These are phyloP conservation scores for Cheilosia vulpina DNA, from an alignment of 2,888 invertebrate genomes.

Conservation along the genomic window DNA sequence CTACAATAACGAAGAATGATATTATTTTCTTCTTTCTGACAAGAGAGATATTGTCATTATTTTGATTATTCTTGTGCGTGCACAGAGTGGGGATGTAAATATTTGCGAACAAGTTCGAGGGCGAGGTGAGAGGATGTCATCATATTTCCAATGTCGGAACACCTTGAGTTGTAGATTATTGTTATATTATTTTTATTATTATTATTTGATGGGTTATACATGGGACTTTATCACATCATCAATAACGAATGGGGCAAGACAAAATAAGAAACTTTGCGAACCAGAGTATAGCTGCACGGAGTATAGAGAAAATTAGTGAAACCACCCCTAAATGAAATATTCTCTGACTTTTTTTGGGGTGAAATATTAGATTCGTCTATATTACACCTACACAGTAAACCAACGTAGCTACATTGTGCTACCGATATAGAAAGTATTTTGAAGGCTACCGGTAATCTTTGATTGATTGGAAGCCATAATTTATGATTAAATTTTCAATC, in stretches of 20 bases:
- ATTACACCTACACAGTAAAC: constrained; percentile 18
- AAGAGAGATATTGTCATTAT: constrained; percentile 58
- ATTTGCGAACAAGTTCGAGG: constrained; percentile 27
- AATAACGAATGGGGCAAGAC: constrained; percentile 42
- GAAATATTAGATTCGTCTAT: constrained; percentile 41
- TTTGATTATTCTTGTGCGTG: constrained; percentile 69
- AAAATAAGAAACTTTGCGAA: constrained; percentile 18
- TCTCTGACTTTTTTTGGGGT: constrained; percentile 9
- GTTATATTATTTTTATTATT: constrained; percentile 64
- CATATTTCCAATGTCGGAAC: constrained; percentile 54
- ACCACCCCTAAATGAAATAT: constrained; percentile 46
- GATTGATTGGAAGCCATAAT: constrained; percentile 72
- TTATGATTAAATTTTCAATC: constrained; percentile 67
- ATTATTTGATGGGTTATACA: constrained; percentile 50
- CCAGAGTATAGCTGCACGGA: constrained; percentile 11
- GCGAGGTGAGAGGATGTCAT: constrained; percentile 43
- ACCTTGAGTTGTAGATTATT: constrained; percentile 63
- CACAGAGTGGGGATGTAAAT: constrained; percentile 49
- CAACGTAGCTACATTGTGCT: not conserved
- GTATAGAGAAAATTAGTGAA: constrained; percentile 52
- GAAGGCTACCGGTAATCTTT: constrained; percentile 58
- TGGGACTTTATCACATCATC: constrained; percentile 50
- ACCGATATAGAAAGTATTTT: constrained; percentile 34
- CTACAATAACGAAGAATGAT: constrained; percentile 51
- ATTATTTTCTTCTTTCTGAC: constrained; percentile 22